Evolutionary conservation across 2,888 invertebrate species (phyloP), one percentile per base, ranked within the genome.

Genomic region (Mythimna albipuncta): DNA sequence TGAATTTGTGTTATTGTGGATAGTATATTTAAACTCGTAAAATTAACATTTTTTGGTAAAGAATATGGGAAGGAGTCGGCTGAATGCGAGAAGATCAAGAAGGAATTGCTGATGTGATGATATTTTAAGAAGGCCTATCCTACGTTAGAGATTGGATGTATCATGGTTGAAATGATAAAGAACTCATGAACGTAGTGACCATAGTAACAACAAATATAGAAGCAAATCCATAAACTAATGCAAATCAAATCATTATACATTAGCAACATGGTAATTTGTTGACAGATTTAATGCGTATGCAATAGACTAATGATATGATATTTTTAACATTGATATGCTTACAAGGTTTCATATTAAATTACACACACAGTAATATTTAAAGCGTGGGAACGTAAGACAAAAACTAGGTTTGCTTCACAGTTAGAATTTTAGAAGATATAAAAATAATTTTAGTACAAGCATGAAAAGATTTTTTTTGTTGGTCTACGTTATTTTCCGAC

Each of bases 271-370:
- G 57, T 64, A 75, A 81, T 71, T 69, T 73, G 64, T 64, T 77
- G 71, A 75, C 76, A 83, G 69, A 73, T 70, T 69, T 59, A 78
- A 72, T 75, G 69, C 75, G 63, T 74, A 66, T 44, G 64, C 57
- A 35, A 44, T 35, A 41, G 75, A 70, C 70, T 74, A 83, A 75
- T 76, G 67, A 82, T 82, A 68, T 79, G 67, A 82, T 85, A 69
- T 79, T 75, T 76, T 61, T 76, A 83, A 67, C 83, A 85, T 83
- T 79, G 79, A 75, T 84, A 71, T 78, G 72, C 64, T 79, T 75
- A 72, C 81, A 85, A 86, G 85, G 85, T 80, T 85, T 80, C 79
- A 72, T 86, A 79, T 85, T 78, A 66, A 74, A 80, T 85, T 80
- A 85, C 85, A 65, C 58, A 73, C 62, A 69, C 77, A 54, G n/a